phyloP scores from a whole-genome alignment of 1,140 invertebrate species.

The Papilio xuthus region DNA sequence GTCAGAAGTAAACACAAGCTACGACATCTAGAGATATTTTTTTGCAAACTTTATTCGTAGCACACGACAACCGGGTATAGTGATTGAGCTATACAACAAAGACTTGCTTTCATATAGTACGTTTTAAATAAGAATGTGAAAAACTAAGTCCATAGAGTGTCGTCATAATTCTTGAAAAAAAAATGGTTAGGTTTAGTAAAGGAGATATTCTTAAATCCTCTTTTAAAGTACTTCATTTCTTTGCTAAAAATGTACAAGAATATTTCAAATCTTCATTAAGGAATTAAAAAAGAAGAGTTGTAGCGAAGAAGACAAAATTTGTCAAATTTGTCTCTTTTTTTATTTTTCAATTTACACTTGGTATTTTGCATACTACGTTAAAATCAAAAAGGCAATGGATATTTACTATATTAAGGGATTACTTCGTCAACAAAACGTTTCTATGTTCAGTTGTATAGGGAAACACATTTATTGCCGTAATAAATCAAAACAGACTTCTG shows the following conservation, averaged over 20 bases:
- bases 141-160: not conserved
- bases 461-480: not conserved
- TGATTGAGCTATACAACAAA: too few species aligned
- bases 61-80: not conserved
- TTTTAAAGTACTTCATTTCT: too few species aligned
- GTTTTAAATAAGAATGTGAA: not conserved
- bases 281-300: too few species aligned
- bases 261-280: too few species aligned
- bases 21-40: not conserved
- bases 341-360: not conserved
- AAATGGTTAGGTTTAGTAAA: too few species aligned
- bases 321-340: too few species aligned
- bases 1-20: not conserved
- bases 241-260: too few species aligned
- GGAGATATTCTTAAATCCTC: too few species aligned
- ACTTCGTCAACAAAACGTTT: not conserved
- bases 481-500: slow-evolving; percentile 5
- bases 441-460: not conserved
- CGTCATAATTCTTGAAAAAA: not conserved
- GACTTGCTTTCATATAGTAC: not conserved
- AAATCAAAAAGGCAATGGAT: not conserved
- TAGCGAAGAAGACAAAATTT: too few species aligned
- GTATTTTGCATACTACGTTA: not conserved
- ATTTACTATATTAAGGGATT: not conserved
- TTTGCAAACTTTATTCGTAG: not conserved